Evolutionary conservation across 2,888 invertebrate species (phyloP), one percentile per base, ranked within the genome.

Genomic region (Cheilosia vernalis): DNA sequence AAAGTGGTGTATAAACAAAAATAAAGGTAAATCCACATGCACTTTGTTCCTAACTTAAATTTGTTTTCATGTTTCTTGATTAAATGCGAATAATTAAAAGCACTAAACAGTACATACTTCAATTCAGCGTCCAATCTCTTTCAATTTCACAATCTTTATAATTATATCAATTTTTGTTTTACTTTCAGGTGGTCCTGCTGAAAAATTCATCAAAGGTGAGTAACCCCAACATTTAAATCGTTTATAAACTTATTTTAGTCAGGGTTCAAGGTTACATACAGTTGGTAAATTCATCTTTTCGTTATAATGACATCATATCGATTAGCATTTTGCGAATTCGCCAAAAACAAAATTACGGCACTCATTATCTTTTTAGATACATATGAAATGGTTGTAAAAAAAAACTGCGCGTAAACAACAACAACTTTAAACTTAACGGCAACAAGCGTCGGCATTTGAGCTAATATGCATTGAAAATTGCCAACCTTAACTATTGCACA

Each of bases 181-280:
- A 9, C 17, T 61, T 80, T 30, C 66, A 80, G 72, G 17, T 61
- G 15, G n/a, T 27, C 33, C 58, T 66, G 49, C 19, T 53, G 4
- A 53, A n/a, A 66, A 30, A 30, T 44, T n/a, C 44, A 2, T 27
- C 53, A 51, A 66, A 80, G 61, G 73, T 80, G 6, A 80, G 80
- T 73, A 17, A 15, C 21, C 21, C 19, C n/a, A 53, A 53, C 10
- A 0, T 53, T 13, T 19, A 4, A n/a, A 44, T 17, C 17, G 17
- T 21, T 21, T 7, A 4, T 7, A 13, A 49, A 15, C n/a, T 15
- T 4, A 17, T 30, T 3, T 66, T 13, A 49, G 17, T 24, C 51
- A 44, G 2, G n/a, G 24, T 33, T 51, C 24, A 49, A 64, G 24
- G 64, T 33, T 5, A 33, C 4, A 13, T 49, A 30, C 9, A 9